Evolutionary conservation across 2,113 vertebrate species (phyloP).

Genomic region (Jacana jacana): DNA sequence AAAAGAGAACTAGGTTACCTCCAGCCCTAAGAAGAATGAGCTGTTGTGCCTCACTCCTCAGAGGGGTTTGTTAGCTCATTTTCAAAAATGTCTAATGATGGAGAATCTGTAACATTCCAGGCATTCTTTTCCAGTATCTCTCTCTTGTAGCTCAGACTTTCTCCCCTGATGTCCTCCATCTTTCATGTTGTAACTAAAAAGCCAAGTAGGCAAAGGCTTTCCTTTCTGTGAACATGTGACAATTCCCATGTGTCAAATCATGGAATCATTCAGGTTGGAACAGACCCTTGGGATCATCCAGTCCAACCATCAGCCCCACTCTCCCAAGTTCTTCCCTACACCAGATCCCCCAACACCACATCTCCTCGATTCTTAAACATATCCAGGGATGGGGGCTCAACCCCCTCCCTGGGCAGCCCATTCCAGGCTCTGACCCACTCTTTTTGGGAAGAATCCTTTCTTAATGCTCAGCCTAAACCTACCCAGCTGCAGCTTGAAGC

Average conservation of each 20-base stretch:
- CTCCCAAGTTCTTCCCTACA: too few relatives aligned
- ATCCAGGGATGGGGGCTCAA: too few relatives aligned
- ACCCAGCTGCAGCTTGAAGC: too few relatives aligned
- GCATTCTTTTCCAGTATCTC: not conserved
- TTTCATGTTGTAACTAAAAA: not conserved
- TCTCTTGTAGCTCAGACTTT: not conserved
- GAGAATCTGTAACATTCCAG: not conserved
- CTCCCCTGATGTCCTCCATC: not conserved
- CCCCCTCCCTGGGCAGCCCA: too few relatives aligned
- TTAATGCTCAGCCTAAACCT: too few relatives aligned
- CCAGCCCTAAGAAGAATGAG: not conserved
- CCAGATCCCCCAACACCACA: too few relatives aligned
- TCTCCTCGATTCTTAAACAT: too few relatives aligned
- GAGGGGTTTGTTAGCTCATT: not conserved
- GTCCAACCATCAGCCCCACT: too few relatives aligned
- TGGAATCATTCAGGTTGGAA: too few relatives aligned
- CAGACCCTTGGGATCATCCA: too few relatives aligned
- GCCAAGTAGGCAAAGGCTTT: not conserved
- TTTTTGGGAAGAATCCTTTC: too few relatives aligned
- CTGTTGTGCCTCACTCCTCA: not conserved
- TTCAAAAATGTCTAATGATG: not conserved
- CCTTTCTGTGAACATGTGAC: not conserved
- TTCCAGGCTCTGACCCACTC: too few relatives aligned
- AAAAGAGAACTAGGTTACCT: not conserved
- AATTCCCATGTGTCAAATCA: not conserved